Percentiles rank a stretch among this genome's conserved stretches.
Evolutionary conservation across 2,888 invertebrate species (phyloP).

Genomic region (Leptodirus hochenwartii): DNA sequence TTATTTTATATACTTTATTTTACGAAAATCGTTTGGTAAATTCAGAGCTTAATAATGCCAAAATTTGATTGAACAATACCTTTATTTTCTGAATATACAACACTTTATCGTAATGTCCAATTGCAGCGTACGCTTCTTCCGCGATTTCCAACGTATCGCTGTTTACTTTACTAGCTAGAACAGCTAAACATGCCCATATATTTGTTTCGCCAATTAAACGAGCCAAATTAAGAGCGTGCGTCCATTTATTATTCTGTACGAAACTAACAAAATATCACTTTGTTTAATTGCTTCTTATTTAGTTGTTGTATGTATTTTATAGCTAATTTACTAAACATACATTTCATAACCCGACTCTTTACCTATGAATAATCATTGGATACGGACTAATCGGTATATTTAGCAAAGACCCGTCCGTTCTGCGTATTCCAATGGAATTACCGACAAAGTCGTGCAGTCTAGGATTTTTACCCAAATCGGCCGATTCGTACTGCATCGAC

Average conservation of each 20-base stretch:
- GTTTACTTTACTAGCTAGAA: conserved; percentile 71
- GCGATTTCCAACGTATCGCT: conserved; percentile 60
- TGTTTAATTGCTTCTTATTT: conserved; percentile 1
- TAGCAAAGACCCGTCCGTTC: conserved; percentile 77
- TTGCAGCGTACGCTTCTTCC: conserved; percentile 87
- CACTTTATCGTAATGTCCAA: conserved; percentile 75
- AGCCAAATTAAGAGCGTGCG: conserved; percentile 23
- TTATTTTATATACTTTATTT: no score
- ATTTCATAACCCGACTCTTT: no score
- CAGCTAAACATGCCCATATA: conserved; percentile 92
- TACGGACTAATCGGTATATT: conserved; percentile 56
- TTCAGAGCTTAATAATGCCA: no score
- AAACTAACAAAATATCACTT: conserved; percentile 28
- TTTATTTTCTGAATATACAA: conserved; percentile 67
- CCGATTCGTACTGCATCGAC: conserved; percentile 32
- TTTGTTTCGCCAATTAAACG: conserved; percentile 33
- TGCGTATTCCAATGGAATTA: conserved; percentile 65
- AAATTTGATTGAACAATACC: no score
- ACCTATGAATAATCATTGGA: conserved; percentile 34
- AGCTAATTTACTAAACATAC: conserved; percentile 9
- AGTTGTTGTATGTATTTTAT: no score
- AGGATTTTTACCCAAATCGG: conserved; percentile 75
- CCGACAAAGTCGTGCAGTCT: conserved; percentile 66
- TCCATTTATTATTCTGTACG: conserved; percentile 61
- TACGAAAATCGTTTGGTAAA: no score